Evolutionary conservation across 2,113 vertebrate species (phyloP).

Genomic region (Mirounga angustirostris): DNA sequence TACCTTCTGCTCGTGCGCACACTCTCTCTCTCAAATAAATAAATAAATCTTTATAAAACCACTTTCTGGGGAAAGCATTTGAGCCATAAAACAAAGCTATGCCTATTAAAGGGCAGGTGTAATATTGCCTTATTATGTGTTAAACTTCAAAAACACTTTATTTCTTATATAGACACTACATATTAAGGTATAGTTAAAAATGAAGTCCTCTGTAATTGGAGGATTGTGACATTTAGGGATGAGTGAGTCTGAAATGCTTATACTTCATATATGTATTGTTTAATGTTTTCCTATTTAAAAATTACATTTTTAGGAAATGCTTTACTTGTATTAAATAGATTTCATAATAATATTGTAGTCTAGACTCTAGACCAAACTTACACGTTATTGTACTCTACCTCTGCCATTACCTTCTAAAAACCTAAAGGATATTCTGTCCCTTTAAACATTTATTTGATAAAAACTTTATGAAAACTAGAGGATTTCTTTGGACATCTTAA

Average conservation of each 20-base stretch:
- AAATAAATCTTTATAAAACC: neutral
- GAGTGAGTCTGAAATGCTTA: neutral
- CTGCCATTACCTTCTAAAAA: conserved; percentile 68
- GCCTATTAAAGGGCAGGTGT: neutral
- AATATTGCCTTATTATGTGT: neutral
- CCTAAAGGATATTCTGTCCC: conserved; percentile 58
- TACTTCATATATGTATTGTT: neutral
- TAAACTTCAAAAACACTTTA: conserved; percentile 28
- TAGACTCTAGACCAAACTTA: neutral
- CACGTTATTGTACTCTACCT: conserved; percentile 66
- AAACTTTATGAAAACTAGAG: conserved; percentile 48
- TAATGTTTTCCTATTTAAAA: neutral
- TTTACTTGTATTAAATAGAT: neutral
- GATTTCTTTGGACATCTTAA: conserved; percentile 69
- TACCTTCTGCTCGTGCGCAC: neutral
- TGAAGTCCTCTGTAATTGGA: neutral
- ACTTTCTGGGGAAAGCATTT: neutral
- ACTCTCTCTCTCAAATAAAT: no score
- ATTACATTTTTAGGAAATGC: neutral
- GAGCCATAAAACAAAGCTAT: neutral
- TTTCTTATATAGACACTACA: neutral
- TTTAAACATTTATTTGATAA: conserved; percentile 32
- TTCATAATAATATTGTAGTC: neutral
- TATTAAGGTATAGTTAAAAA: neutral
- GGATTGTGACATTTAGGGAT: neutral